phyloP scores from a whole-genome alignment of 1,140 invertebrate genomes.

The Trichoplusia ni region DNA sequence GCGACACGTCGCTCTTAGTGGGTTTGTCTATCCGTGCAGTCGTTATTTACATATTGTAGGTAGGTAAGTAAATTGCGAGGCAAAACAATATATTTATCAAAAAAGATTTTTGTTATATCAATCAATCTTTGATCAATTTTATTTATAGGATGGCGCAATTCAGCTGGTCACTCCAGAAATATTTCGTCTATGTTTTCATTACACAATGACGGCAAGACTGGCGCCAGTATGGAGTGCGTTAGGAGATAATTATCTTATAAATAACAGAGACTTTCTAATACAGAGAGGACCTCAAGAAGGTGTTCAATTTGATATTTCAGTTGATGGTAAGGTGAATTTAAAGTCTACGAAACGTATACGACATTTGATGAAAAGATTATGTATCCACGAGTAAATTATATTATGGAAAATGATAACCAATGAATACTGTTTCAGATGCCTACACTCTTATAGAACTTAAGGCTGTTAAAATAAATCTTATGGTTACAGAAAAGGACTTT shows the following conservation, averaged over 20 bases:
- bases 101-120: no score
- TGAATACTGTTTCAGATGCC: slow-evolving; percentile 44
- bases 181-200: slow-evolving; percentile 72
- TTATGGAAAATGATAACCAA: no score
- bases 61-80: no score
- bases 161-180: slow-evolving; percentile 52
- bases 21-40: no score
- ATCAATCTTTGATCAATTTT: background rate
- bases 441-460: slow-evolving; percentile 50
- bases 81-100: no score
- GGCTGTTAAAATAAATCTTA: slow-evolving; percentile 63
- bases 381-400: no score
- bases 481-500: slow-evolving; percentile 50
- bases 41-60: no score
- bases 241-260: slow-evolving; percentile 66
- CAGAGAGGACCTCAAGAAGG: slow-evolving; percentile 62
- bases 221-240: slow-evolving; percentile 78
- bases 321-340: slow-evolving; percentile 57
- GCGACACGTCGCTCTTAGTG: no score
- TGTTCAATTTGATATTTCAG: slow-evolving; percentile 56
- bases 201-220: slow-evolving; percentile 73
- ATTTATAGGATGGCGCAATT: slow-evolving; percentile 60
- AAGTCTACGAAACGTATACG: no score
- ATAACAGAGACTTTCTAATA: slow-evolving; percentile 74
- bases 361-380: no score